Percentiles rank a stretch among this genome's conserved stretches.
Evolutionary conservation across 2,113 vertebrate species (phyloP).

Genomic region (Noturus placidus): DNA sequence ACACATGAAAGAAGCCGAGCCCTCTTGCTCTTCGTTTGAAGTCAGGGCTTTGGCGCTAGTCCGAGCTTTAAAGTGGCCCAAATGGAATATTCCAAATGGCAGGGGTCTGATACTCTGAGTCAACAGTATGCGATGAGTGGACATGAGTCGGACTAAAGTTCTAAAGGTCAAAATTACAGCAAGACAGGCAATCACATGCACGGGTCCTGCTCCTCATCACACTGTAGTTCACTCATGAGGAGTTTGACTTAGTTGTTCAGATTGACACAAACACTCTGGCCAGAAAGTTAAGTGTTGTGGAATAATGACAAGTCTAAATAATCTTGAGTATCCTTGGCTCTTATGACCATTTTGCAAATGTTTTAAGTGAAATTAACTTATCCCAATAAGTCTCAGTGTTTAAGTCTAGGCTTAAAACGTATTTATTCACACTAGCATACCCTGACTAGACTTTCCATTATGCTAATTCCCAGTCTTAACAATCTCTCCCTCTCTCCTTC

Average conservation of each 20-base stretch:
- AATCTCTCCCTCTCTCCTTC: no score
- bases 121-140: neutral
- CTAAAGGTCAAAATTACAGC: neutral
- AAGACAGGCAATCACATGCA: neutral
- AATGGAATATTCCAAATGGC: conserved; percentile 41
- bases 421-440: no score
- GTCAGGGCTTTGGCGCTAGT: conserved; percentile 43
- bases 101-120: neutral
- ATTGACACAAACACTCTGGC: neutral
- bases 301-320: neutral
- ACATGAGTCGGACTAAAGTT: conserved; percentile 9
- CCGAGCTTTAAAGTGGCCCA: neutral
- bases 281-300: neutral
- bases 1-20: conserved; percentile 64
- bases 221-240: neutral
- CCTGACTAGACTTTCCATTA: no score
- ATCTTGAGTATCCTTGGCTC: neutral
- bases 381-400: no score
- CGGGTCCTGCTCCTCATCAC: neutral
- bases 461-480: no score
- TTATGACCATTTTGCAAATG: neutral
- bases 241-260: neutral
- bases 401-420: no score
- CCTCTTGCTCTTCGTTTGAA: conserved; percentile 65
- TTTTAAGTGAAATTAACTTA: neutral